Conservation (phyloP, 2,797 vertebrate genomes). For the Psittacula echo region DNA sequence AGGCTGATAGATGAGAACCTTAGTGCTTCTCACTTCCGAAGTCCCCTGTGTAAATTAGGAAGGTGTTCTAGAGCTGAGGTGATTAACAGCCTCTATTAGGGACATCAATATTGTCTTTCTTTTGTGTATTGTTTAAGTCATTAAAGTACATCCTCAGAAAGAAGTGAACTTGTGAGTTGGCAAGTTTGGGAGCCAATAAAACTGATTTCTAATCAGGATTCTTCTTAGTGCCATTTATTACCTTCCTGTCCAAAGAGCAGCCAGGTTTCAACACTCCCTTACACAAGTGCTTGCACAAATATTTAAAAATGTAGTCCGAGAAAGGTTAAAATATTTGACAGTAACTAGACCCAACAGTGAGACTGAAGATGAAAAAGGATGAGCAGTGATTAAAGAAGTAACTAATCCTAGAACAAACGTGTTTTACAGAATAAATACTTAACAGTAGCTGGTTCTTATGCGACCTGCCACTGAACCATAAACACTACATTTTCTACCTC, state of each 20-base stretch:
- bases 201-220: slow-evolving; percentile 16
- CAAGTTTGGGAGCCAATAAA: slow-evolving; percentile 1
- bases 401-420: background rate
- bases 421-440: background rate
- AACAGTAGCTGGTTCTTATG: background rate
- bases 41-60: background rate
- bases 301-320: background rate
- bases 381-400: background rate
- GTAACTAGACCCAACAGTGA: background rate
- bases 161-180: background rate
- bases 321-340: background rate
- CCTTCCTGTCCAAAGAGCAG: background rate
- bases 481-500: background rate
- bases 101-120: background rate
- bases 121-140: slow-evolving; percentile 1
- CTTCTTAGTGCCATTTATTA: background rate
- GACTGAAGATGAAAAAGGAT: background rate
- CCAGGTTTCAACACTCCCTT: background rate
- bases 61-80: background rate
- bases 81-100: background rate
- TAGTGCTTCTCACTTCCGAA: background rate
- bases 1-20: background rate
- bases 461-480: background rate
- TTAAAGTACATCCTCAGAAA: slow-evolving; percentile 15
- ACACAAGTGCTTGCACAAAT: background rate